Conservation (phyloP, 2,888 invertebrate species). For the Leptinotarsa peninsularis region DNA sequence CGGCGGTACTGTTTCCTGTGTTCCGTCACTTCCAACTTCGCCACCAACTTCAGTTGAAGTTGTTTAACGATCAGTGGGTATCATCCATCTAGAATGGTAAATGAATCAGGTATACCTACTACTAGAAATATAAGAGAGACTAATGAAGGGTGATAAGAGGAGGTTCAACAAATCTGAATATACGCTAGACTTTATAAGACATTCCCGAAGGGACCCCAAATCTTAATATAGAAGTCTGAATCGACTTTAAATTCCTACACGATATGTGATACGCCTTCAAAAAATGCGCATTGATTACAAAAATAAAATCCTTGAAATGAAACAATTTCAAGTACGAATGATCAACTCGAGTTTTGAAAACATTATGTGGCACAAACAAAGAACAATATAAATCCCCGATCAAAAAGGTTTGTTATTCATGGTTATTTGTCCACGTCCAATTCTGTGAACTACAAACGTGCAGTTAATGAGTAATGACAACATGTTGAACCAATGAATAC, state of each 20-base stretch:
- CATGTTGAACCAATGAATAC: constrained; percentile 15
- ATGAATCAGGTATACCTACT: too few species aligned
- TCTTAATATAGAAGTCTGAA: background rate
- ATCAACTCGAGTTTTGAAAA: background rate
- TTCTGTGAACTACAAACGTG: constrained; percentile 9
- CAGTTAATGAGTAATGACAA: constrained; percentile 10
- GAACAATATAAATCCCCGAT: constrained; percentile 1
- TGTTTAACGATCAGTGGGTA: too few species aligned
- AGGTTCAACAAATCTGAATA: too few species aligned
- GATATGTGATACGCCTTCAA: background rate
- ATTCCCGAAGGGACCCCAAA: background rate
- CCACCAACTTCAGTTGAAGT: too few species aligned
- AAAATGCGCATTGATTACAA: constrained; percentile 3
- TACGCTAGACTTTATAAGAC: too few species aligned
- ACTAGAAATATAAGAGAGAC: too few species aligned
- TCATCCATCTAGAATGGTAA: too few species aligned
- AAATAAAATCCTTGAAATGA: too few species aligned
- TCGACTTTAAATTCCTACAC: background rate
- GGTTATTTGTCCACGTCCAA: background rate
- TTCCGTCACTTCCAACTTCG: too few species aligned
- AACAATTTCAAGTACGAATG: too few species aligned
- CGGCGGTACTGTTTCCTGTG: too few species aligned
- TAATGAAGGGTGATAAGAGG: too few species aligned
- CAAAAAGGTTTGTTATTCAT: background rate
- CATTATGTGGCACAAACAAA: background rate